These are phyloP conservation scores for Byasa hedistus DNA, from an alignment of 2,888 invertebrate species.

Conservation along the genomic window DNA sequence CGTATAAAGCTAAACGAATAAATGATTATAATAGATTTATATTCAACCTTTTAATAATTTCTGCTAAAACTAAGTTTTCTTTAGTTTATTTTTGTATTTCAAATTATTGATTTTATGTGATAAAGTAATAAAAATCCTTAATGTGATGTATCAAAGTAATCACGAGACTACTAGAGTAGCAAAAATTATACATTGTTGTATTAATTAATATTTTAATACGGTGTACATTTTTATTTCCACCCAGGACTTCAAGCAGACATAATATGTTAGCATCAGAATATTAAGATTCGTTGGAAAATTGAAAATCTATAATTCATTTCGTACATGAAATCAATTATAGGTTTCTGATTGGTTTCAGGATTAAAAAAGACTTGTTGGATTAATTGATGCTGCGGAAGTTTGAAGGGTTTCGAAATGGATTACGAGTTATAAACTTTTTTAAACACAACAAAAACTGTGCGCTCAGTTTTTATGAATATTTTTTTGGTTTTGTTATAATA, in stretches of 20 bases:
- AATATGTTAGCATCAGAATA: background rate
- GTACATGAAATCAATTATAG: conserved; percentile 21
- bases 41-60: too few relatives aligned
- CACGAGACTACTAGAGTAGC: too few relatives aligned
- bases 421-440: conserved; percentile 15
- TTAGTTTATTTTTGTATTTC: too few relatives aligned
- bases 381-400: conserved; percentile 23
- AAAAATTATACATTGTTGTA: too few relatives aligned
- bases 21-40: too few relatives aligned
- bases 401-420: conserved; percentile 18
- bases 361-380: conserved; percentile 22
- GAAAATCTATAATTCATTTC: conserved; percentile 17
- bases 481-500: too few relatives aligned
- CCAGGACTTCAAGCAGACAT: background rate
- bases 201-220: too few relatives aligned
- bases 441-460: background rate
- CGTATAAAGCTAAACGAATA: too few relatives aligned
- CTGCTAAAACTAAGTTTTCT: too few relatives aligned
- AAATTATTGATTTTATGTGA: too few relatives aligned
- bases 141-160: too few relatives aligned
- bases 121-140: too few relatives aligned
- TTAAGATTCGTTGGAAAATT: conserved; percentile 3
- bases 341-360: conserved; percentile 24
- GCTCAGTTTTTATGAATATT: background rate
- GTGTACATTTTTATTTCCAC: background rate